phyloP scores from a whole-genome alignment of 2,888 invertebrate species.

The Drosophila melanocephala region DNA sequence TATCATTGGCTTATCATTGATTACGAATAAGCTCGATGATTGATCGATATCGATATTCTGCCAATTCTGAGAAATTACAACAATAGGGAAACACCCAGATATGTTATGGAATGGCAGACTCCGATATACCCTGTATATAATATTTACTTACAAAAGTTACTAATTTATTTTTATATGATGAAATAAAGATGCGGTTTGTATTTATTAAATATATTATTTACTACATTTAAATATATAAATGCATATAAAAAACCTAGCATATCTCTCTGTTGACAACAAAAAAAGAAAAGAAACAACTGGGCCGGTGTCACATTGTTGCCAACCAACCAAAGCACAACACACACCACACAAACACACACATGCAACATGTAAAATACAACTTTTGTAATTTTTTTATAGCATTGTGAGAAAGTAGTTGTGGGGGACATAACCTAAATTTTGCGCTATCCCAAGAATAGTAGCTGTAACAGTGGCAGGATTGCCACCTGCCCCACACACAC shows the following conservation, averaged over 20 bases:
- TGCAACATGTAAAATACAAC: slow-evolving; percentile 37
- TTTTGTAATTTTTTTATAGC: slow-evolving; percentile 47
- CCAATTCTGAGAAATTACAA: background rate
- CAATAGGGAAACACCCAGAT: background rate
- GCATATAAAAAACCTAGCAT: background rate
- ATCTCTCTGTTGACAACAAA: background rate
- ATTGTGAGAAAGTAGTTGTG: background rate
- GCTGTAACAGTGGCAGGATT: slow-evolving; percentile 42
- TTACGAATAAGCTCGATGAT: slow-evolving; percentile 1
- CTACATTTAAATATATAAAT: background rate
- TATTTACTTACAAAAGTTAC: background rate
- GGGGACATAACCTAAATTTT: slow-evolving; percentile 52
- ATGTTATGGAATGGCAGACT: background rate
- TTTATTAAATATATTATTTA: background rate
- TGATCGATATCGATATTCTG: slow-evolving; percentile 1
- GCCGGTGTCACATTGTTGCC: slow-evolving; percentile 46
- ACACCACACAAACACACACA: slow-evolving; percentile 4
- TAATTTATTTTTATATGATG: too few species aligned
- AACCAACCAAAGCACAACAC: slow-evolving; percentile 37
- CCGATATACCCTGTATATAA: background rate
- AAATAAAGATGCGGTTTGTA: background rate
- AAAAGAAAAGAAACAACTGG: slow-evolving; percentile 10
- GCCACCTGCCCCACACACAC: slow-evolving; percentile 35
- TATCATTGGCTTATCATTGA: background rate
- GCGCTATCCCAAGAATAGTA: slow-evolving; percentile 33